Evolutionary conservation across 1,140 invertebrate species (phyloP).

Genomic region (Bombus ignitus): DNA sequence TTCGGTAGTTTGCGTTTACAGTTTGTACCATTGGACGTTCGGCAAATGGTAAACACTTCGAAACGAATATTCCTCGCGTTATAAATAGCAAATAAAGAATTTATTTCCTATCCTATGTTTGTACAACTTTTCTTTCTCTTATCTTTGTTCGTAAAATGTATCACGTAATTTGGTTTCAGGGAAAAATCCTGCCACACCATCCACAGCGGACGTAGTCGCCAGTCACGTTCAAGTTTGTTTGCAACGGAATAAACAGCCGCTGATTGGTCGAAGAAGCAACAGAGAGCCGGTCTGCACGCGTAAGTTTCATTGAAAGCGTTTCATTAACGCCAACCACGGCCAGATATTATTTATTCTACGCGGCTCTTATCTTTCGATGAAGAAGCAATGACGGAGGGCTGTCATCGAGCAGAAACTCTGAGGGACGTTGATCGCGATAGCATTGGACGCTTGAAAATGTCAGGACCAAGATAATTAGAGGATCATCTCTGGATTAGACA

Average conservation of each 20-base stretch:
- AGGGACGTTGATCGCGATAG: not conserved
- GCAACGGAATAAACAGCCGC: not conserved
- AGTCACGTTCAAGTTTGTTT: constrained; percentile 23
- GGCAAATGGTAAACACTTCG: too few species aligned
- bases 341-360: not conserved
- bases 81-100: too few species aligned
- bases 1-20: too few species aligned
- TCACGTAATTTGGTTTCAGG: too few species aligned
- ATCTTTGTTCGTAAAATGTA: too few species aligned
- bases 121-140: too few species aligned
- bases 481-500: not conserved
- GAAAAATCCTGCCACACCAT: not conserved
- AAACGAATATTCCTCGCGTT: too few species aligned
- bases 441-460: not conserved
- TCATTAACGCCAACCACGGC: not conserved
- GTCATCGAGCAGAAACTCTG: not conserved
- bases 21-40: too few species aligned
- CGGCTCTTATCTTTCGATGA: not conserved
- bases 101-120: too few species aligned
- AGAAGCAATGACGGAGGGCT: not conserved
- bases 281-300: not conserved
- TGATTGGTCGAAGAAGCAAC: not conserved
- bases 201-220: not conserved
- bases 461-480: not conserved
- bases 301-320: not conserved